A percentile compares a stretch with the other conserved stretches of the same genome.
phyloP scores from a whole-genome alignment of 2,888 invertebrate species.

The Mamestra brassicae region DNA sequence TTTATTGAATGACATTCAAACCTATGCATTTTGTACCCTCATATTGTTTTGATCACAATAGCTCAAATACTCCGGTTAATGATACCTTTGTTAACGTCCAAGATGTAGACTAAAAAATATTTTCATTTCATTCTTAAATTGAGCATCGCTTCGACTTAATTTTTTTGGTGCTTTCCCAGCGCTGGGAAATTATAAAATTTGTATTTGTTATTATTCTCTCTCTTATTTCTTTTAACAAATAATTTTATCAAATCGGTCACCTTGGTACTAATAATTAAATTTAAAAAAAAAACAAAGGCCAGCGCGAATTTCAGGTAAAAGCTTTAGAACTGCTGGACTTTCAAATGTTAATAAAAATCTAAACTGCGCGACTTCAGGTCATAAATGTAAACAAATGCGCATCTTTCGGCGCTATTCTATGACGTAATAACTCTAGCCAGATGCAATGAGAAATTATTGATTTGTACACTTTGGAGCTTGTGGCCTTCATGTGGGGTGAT shows the following conservation, averaged over 20 bases:
- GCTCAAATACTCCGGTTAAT: too few species aligned
- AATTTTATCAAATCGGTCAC: not conserved
- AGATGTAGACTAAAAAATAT: too few species aligned
- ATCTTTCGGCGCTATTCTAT: not conserved
- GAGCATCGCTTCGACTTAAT: too few species aligned
- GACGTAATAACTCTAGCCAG: slow-evolving; percentile 3
- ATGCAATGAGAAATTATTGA: slow-evolving; percentile 15
- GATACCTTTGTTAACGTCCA: too few species aligned
- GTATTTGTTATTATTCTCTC: not conserved
- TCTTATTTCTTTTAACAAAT: not conserved
- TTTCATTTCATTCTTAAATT: too few species aligned
- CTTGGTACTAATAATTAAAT: not conserved
- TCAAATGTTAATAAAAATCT: not conserved
- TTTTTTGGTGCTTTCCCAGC: not conserved
- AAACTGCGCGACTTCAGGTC: not conserved
- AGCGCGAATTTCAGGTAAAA: too few species aligned
- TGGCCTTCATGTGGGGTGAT: not conserved
- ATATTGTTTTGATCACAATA: too few species aligned
- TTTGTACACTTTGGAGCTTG: not conserved
- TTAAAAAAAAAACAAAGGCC: not conserved
- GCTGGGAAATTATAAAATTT: not conserved
- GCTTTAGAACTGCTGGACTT: not conserved
- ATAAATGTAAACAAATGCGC: not conserved
- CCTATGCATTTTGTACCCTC: too few species aligned
- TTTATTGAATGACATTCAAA: too few species aligned